Evolutionary conservation across 2,113 vertebrate species (phyloP), one percentile per base, ranked within the genome.

Genomic region (Capreolus pygargus): DNA sequence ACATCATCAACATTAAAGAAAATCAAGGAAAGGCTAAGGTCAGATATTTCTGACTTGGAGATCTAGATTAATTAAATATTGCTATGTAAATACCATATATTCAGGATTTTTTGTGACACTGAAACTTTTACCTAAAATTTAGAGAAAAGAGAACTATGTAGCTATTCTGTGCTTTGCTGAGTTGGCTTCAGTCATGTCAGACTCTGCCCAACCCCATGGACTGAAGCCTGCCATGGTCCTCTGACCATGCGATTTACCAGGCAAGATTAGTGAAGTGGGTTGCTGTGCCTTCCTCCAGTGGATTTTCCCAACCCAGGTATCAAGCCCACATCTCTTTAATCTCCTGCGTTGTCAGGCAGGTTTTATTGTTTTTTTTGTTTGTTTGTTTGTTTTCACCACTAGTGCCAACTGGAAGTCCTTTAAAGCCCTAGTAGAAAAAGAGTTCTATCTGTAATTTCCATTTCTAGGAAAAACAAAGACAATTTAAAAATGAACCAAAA

Each of bases 1-100:
- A 94, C n/a, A 39, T 89, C 30, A 64, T 94, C 45, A 95, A 11
- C 21, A n/a, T 89, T 95, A 86, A 91, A 95, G 81, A 94, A 96
- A 95, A 88, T 86, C 8, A 84, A 95, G 28, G 52, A 50, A 96
- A 87, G 33, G 12, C 45, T 86, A 97, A 64, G 11, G 3, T 90
- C 39, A 30, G 60, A 55, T 82, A 16, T 89, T 94, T 94, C 28
- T 82, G 43, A 79, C 33, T 2, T 96, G 17, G 19, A 30, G 33
- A 55, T 91, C 23, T 8, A 92, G 5, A 83, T 89, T 55, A 83
- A 94, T 91, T 89, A 97, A 81, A 76, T 64, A 55, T 79, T 97
- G 97, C 17, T 83, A 4, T 10, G 39, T 33, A 61, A 74, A 57
- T 84, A 79, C 14, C 39, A 1, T 43, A 39, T 60, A 19, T 74